phyloP scores from a whole-genome alignment of 1,140 invertebrate species.

The Metaphire vulgaris region DNA sequence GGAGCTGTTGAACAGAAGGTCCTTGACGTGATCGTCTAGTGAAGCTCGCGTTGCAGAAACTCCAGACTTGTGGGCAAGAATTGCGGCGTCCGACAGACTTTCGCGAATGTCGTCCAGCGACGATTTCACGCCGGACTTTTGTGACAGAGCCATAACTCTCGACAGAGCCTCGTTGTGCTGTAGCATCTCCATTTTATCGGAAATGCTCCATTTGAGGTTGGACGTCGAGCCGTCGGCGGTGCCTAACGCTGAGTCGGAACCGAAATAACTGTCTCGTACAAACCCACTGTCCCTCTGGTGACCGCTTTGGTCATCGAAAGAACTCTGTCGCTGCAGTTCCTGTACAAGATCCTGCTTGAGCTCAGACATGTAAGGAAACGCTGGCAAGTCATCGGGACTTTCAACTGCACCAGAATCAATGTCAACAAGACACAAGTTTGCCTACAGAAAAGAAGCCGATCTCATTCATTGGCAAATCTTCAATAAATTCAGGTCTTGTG shows the following conservation, averaged over 20 bases:
- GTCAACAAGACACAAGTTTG: conserved; percentile 89
- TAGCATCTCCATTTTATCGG: conserved; percentile 47
- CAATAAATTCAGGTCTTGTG: too few relatives aligned
- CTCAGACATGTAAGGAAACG: conserved; percentile 80
- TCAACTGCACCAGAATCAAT: conserved; percentile 86
- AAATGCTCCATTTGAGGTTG: conserved; percentile 25
- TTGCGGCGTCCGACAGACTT: conserved; percentile 30
- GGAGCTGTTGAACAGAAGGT: conserved; percentile 79
- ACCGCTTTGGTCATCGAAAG: not conserved
- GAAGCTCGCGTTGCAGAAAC: not conserved
- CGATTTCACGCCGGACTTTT: conserved; percentile 60
- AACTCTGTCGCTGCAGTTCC: conserved; percentile 11
- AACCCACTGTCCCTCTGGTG: conserved; percentile 25
- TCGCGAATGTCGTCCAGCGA: conserved; percentile 46
- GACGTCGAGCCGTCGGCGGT: conserved; percentile 16
- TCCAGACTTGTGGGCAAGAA: conserved; percentile 13
- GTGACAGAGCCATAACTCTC: conserved; percentile 70
- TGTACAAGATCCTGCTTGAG: conserved; percentile 70
- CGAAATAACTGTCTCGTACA: conserved; percentile 27
- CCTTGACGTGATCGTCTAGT: conserved; percentile 24
- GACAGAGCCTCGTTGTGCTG: conserved; percentile 63
- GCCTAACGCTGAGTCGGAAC: conserved; percentile 8
- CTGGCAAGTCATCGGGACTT: conserved; percentile 87
- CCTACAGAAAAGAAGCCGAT: conserved; percentile 58
- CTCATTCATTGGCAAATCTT: too few relatives aligned